Percentiles rank a stretch among this genome's conserved stretches.
Evolutionary conservation across 2,113 vertebrate genomes (phyloP).

Genomic region (Antidorcas marsupialis): DNA sequence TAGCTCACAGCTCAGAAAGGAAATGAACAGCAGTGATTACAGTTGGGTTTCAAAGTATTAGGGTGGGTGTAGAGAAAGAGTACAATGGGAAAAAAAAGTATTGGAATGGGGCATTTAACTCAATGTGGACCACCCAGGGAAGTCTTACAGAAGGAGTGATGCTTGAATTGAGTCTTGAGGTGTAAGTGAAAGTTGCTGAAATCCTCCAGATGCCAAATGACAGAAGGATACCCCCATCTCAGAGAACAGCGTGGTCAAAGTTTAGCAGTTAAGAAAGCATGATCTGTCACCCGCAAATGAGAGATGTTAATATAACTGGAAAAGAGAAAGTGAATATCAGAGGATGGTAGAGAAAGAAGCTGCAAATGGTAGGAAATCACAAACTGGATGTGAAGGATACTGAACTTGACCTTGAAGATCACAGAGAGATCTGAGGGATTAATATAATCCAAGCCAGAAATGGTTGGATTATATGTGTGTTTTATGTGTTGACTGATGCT

Average conservation of each 20-base stretch:
- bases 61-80: background rate
- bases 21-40: background rate
- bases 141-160: background rate
- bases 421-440: background rate
- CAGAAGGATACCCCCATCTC: background rate
- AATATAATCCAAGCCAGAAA: background rate
- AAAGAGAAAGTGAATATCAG: background rate
- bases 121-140: background rate
- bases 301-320: background rate
- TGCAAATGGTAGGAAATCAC: background rate
- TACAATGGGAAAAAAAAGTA: background rate
- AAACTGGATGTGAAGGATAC: background rate
- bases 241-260: background rate
- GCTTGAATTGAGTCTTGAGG: background rate
- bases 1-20: background rate
- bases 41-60: background rate
- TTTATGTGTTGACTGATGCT: background rate
- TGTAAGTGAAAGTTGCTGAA: background rate
- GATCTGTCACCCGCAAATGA: background rate
- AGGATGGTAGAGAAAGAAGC: background rate
- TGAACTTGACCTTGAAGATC: background rate
- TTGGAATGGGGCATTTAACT: background rate
- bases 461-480: background rate
- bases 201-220: background rate
- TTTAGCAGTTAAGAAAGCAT: background rate